A percentile compares a stretch with the other conserved stretches of the same genome.
These are phyloP conservation scores for Varroa destructor DNA, from an alignment of 1,140 invertebrate genomes.

Conservation along the genomic window DNA sequence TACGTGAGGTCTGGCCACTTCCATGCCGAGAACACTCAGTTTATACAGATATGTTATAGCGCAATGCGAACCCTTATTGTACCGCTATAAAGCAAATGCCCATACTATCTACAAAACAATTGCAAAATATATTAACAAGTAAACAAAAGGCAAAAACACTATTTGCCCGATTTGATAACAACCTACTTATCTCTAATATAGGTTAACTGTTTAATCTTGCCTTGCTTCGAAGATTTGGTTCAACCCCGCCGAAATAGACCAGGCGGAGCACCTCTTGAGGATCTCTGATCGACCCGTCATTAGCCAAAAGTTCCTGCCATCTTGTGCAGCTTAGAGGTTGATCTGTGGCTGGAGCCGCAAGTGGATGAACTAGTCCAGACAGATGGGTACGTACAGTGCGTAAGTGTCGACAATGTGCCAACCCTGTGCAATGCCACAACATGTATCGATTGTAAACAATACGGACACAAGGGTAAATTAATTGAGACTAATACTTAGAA, in stretches of 20 bases:
- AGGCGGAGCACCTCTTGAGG: constrained; percentile 59
- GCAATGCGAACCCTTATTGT: background rate
- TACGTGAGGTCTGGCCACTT: too few species aligned
- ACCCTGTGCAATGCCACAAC: constrained; percentile 43
- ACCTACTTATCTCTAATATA: too few species aligned
- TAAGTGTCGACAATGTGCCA: constrained; percentile 79
- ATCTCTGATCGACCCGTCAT: constrained; percentile 46
- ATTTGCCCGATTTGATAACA: too few species aligned
- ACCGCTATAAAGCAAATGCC: background rate
- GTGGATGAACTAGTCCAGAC: constrained; percentile 61
- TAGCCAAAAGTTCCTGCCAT: constrained; percentile 48
- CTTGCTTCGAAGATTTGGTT: constrained; percentile 59
- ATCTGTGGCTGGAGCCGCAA: constrained; percentile 37
- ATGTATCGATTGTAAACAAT: background rate
- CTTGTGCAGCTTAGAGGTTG: constrained; percentile 53
- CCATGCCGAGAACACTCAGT: too few species aligned
- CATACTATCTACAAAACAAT: too few species aligned
- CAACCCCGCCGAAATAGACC: constrained; percentile 73
- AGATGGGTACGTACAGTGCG: constrained; percentile 80
- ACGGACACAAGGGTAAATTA: too few species aligned
- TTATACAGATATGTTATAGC: too few species aligned
- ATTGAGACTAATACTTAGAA: too few species aligned
- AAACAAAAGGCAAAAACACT: constrained; percentile 4
- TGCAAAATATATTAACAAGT: constrained; percentile 29
- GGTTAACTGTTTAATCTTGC: constrained; percentile 36